Percentiles rank a stretch among this genome's conserved stretches.
Conservation (phyloP, 2,888 invertebrate genomes). For the Lycaena phlaeas region DNA sequence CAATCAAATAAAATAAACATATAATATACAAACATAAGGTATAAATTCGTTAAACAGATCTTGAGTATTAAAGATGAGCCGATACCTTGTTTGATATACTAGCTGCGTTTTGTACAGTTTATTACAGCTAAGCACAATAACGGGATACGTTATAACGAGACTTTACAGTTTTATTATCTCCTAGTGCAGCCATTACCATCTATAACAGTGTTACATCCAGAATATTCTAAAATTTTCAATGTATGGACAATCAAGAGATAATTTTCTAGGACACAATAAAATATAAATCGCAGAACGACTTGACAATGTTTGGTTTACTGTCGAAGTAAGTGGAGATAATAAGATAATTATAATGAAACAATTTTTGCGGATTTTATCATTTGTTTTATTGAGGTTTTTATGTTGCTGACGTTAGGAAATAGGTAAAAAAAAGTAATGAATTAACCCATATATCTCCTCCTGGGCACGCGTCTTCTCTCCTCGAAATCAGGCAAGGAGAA, state of each 20-base stretch:
- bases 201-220: constrained; percentile 9
- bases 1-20: no score
- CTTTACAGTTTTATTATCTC: constrained; percentile 18
- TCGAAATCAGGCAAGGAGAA: no score
- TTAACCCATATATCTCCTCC: no score
- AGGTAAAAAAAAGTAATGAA: no score
- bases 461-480: no score
- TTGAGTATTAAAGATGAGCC: constrained; percentile 1
- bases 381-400: no score
- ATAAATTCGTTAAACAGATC: neutral
- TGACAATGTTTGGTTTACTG: no score
- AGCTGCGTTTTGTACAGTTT: constrained; percentile 10
- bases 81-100: constrained; percentile 6
- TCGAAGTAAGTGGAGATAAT: no score
- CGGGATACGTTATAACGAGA: constrained; percentile 16
- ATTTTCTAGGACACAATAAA: constrained; percentile 4
- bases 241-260: neutral
- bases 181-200: constrained; percentile 12
- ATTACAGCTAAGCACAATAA: constrained; percentile 15
- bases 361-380: no score
- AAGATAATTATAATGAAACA: no score
- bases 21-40: neutral
- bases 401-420: no score
- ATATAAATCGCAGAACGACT: no score
- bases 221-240: neutral